A percentile compares a stretch with the other conserved stretches of the same genome.
Conservation (phyloP, 2,888 invertebrate species). For the Phlogophora meticulosa region DNA sequence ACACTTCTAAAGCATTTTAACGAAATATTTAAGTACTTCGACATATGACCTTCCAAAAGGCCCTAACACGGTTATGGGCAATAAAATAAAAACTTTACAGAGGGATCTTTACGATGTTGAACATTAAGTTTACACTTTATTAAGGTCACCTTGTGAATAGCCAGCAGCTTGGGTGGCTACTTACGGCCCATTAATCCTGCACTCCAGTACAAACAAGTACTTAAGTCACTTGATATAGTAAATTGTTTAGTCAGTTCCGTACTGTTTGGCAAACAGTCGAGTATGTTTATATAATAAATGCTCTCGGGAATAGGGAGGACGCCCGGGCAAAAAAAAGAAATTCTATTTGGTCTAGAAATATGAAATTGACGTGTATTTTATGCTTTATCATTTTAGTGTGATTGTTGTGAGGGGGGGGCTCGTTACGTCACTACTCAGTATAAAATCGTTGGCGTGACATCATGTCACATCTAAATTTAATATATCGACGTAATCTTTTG, state of each 20-base stretch:
- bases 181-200: constrained; percentile 55
- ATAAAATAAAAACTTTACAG: constrained; percentile 65
- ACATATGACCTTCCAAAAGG: constrained; percentile 31
- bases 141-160: constrained; percentile 64
- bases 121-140: constrained; percentile 68
- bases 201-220: constrained; percentile 33
- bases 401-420: too few relatives aligned
- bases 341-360: too few relatives aligned
- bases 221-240: constrained; percentile 33
- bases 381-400: too few relatives aligned
- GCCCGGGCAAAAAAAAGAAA: too few relatives aligned
- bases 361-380: too few relatives aligned
- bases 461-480: too few relatives aligned
- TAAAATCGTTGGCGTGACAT: too few relatives aligned
- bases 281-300: constrained; percentile 8
- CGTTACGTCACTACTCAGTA: too few relatives aligned
- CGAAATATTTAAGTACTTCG: constrained; percentile 1
- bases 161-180: constrained; percentile 42
- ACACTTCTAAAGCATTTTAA: neutral
- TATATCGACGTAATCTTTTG: too few relatives aligned
- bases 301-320: constrained; percentile 4
- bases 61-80: constrained; percentile 46
- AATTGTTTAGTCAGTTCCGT: constrained; percentile 32
- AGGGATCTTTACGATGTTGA: constrained; percentile 62
- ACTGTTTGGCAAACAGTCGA: constrained; percentile 19